A percentile compares a stretch with the other conserved stretches of the same genome.
Conservation (phyloP, 2,888 invertebrate species). For the Girardia tigrina region DNA sequence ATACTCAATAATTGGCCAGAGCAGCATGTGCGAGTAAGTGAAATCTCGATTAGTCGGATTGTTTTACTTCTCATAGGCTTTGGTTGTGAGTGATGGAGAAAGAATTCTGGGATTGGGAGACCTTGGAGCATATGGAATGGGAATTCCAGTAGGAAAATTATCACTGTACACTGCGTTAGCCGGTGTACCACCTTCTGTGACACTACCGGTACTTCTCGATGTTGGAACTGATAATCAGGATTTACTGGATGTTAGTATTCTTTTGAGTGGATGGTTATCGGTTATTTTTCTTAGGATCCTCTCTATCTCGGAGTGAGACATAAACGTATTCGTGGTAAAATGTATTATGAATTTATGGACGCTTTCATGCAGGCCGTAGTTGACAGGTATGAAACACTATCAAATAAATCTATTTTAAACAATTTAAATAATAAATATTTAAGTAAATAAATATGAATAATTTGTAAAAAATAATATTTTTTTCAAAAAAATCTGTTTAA, state of each 20-base stretch:
- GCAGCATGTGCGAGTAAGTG: background rate
- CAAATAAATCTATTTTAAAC: too few relatives aligned
- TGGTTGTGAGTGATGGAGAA: constrained; percentile 91
- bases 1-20: constrained; percentile 9
- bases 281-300: constrained; percentile 62
- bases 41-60: background rate
- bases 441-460: too few relatives aligned
- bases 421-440: too few relatives aligned
- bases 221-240: constrained; percentile 76
- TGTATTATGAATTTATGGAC: constrained; percentile 81
- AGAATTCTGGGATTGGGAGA: constrained; percentile 91
- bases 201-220: constrained; percentile 80
- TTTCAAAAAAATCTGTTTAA: too few relatives aligned
- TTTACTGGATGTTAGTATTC: constrained; percentile 42
- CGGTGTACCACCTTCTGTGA: constrained; percentile 83
- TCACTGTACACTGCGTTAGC: constrained; percentile 89
- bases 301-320: constrained; percentile 83
- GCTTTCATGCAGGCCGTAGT: constrained; percentile 91
- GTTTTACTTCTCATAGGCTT: constrained; percentile 52
- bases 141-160: constrained; percentile 91
- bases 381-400: too few relatives aligned
- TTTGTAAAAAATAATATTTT: too few relatives aligned
- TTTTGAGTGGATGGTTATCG: background rate
- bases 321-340: constrained; percentile 64
- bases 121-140: constrained; percentile 92